Base-by-base conservation (phyloP, 1,140 invertebrate species). In the Megalonaias nervosa region DNA sequence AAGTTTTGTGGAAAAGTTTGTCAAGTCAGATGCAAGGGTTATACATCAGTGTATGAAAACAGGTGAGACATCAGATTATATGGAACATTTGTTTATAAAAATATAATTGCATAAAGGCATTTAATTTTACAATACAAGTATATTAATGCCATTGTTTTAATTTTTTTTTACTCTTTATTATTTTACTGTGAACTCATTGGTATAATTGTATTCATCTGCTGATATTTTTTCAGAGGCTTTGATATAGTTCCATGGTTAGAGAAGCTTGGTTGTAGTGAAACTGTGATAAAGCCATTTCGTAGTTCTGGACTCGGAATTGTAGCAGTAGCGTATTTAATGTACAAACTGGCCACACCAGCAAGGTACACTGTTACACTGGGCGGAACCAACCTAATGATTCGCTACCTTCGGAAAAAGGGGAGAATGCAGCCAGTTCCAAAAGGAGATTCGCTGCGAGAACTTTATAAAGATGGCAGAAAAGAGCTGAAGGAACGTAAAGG, bases 321-420 rank as follows among this genome's bases (percentile, higher is more conserved):
- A 87, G 97, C 97, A 19, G 92, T 98, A 21, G 93, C 96, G 0
- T 97, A 97, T 91, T 94, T 96, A 11, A 92, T 97, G 84, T 99
- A 98, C 89, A 98, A 99, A 93, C 92, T 98, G 80, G 94, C 94
- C 19, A 97, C 97, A 26, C 97, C 97, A 2, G 85, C 96, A 19
- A 92, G 97, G 83, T 99, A 98, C 91, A 95, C 96, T 4, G 94
- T 98, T 1, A 98, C 97, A 48, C 84, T 99, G 83, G 95, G 94
- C 9, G 94, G 94, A 48, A 95, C 95, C 26, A 95, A 94, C 31
- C 88, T 93, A 82, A 93, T 93, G 16, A 95, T 96, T 70, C 94
- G 93, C 73, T 94, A 93, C 83, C 88, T 95, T 74, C 92, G 92
- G 83, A 92, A 92, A 71, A 92, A 92, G 81, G 95, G 94, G 19